These are phyloP conservation scores for Chaetogeoica ovagalla DNA, from an alignment of 2,888 invertebrate species.

Conservation along the genomic window DNA sequence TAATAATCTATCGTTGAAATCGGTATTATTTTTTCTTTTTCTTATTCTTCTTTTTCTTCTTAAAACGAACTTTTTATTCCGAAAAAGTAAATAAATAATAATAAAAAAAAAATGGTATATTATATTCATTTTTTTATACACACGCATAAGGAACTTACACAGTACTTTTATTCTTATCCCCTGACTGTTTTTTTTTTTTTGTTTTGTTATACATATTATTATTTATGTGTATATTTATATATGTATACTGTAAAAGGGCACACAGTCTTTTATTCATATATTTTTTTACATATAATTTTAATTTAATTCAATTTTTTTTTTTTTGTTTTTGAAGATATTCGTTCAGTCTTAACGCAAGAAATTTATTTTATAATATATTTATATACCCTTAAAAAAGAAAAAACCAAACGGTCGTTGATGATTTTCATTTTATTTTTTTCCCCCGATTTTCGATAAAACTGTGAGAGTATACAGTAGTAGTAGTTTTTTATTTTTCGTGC, in stretches of 20 bases:
- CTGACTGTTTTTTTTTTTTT: conserved; percentile 19
- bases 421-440: background rate
- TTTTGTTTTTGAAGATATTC: conserved; percentile 43
- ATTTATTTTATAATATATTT: conserved; percentile 21
- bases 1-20: background rate
- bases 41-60: no score
- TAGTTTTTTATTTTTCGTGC: conserved; percentile 42
- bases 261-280: conserved; percentile 49
- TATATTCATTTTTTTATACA: conserved; percentile 12
- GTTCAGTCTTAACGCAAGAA: conserved; percentile 51
- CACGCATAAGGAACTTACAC: conserved; percentile 46
- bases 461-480: background rate
- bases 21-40: background rate
- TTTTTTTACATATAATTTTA: background rate
- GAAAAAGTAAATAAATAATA: no score
- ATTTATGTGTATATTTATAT: background rate
- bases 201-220: no score
- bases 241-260: conserved; percentile 35
- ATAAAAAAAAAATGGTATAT: background rate
- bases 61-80: background rate
- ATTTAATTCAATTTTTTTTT: conserved; percentile 18
- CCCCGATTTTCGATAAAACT: conserved; percentile 30
- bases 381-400: conserved; percentile 38
- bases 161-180: conserved; percentile 29
- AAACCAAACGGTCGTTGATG: conserved; percentile 21